Percentiles rank a stretch among this genome's conserved stretches.
Evolutionary conservation across 2,113 vertebrate genomes (phyloP).

Genomic region (Bubo blakistoni): DNA sequence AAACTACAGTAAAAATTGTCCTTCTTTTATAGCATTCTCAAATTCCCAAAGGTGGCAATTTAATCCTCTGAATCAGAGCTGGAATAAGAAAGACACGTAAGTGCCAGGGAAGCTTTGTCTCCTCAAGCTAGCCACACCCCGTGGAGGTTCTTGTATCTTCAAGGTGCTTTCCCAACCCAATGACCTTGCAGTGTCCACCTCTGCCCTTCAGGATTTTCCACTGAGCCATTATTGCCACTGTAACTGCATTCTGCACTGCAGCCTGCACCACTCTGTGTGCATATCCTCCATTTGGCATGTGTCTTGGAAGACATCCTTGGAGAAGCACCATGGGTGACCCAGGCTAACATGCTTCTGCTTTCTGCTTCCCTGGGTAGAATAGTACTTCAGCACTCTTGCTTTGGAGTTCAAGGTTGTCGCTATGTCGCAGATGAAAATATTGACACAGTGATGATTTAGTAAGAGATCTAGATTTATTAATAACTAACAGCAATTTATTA

Average conservation of each 20-base stretch:
- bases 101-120: neutral
- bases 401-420: neutral
- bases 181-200: neutral
- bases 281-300: neutral
- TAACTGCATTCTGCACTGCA: neutral
- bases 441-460: too few species aligned
- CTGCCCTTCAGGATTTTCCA: neutral
- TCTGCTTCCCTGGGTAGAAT: neutral
- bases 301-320: neutral
- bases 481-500: too few species aligned
- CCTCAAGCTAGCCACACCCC: neutral
- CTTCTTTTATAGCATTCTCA: neutral
- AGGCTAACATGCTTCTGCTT: neutral
- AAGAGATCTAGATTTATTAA: too few species aligned
- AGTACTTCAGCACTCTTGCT: neutral
- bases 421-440: too few species aligned
- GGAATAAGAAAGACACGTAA: neutral
- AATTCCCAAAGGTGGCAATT: neutral
- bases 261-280: neutral
- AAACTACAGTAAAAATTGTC: neutral
- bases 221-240: neutral
- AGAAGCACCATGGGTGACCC: neutral
- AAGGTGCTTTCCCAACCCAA: neutral
- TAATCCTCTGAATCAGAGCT: neutral
- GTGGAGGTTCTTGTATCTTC: neutral